These are phyloP conservation scores for Seira sanloemensis DNA, from an alignment of 2,888 invertebrate genomes.

Conservation along the genomic window DNA sequence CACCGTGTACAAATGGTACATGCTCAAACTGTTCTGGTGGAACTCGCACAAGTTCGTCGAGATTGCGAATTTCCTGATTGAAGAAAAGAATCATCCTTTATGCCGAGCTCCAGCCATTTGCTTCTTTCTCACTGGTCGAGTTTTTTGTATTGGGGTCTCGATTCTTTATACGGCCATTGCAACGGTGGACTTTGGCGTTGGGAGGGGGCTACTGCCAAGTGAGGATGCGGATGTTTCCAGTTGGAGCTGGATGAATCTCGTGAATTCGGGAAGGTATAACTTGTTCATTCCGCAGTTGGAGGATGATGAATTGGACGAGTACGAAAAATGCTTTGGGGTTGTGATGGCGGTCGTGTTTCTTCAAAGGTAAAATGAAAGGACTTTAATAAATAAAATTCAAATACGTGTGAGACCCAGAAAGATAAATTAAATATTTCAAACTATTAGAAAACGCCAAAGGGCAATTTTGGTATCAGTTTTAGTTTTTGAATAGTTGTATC, in stretches of 20 bases:
- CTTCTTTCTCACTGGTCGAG: background rate
- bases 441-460: no score
- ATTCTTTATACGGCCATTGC: background rate
- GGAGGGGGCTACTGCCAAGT: background rate
- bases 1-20: background rate
- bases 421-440: no score
- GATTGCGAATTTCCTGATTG: background rate
- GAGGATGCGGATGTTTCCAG: background rate
- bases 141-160: background rate
- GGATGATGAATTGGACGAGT: background rate
- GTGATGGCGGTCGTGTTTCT: background rate
- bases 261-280: background rate
- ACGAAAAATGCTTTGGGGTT: background rate
- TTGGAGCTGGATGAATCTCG: background rate
- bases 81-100: background rate
- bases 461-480: no score
- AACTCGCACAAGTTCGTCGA: background rate
- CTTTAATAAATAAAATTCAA: no score
- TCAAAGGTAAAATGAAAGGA: no score
- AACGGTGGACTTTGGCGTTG: background rate
- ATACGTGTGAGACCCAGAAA: no score
- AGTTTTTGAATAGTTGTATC: no score
- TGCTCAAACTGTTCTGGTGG: background rate
- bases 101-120: background rate
- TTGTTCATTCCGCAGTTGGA: background rate